Evolutionary conservation across 2,888 invertebrate genomes (phyloP).

Genomic region (Brachynemurus nebulosus): DNA sequence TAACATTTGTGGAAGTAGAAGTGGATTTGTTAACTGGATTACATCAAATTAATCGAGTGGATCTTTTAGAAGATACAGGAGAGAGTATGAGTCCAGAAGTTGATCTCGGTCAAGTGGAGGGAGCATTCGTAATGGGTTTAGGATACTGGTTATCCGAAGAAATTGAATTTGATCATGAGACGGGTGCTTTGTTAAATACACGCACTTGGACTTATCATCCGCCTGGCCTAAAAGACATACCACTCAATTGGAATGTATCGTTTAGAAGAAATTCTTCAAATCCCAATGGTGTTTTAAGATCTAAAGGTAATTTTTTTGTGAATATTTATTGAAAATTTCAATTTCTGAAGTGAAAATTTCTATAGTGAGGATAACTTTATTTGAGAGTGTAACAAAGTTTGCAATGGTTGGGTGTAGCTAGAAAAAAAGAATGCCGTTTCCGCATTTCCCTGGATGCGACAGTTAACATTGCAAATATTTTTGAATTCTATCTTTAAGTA

Average conservation of each 20-base stretch:
- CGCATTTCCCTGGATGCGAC: no score
- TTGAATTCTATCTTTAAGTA: no score
- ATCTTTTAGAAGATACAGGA: constrained; percentile 60
- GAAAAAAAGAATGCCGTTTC: no score
- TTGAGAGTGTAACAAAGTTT: no score
- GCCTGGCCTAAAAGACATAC: constrained; percentile 65
- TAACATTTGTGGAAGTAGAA: constrained; percentile 54
- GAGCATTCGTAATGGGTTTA: constrained; percentile 61
- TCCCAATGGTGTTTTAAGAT: constrained; percentile 50
- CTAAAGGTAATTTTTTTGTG: no score
- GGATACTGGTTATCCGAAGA: constrained; percentile 70
- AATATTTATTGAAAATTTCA: no score
- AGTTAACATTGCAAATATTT: no score
- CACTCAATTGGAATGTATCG: constrained; percentile 57
- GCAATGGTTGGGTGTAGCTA: no score
- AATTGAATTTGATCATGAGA: constrained; percentile 43
- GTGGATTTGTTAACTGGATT: constrained; percentile 68
- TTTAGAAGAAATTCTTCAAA: constrained; percentile 52
- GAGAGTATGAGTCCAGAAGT: constrained; percentile 56
- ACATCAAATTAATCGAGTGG: constrained; percentile 49
- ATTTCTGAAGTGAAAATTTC: no score
- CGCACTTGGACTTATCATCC: constrained; percentile 74
- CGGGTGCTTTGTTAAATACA: constrained; percentile 54
- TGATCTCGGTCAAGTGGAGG: constrained; percentile 66
- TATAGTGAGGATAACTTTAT: no score